Evolutionary conservation across 2,888 invertebrate species (phyloP).

Genomic region (Zhengitettix transpicula): DNA sequence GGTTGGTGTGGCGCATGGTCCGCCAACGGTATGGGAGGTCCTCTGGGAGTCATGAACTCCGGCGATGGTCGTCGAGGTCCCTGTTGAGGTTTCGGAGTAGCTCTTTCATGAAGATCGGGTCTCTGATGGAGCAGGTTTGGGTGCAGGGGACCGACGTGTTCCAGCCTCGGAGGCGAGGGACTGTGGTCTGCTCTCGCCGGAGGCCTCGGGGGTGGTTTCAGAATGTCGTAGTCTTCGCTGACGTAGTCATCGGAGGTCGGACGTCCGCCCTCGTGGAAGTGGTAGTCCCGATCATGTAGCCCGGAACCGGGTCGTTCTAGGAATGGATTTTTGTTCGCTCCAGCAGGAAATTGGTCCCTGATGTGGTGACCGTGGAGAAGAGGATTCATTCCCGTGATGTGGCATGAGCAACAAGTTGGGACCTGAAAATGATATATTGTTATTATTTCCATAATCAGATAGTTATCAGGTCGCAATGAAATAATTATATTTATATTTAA

Average conservation of each 20-base stretch:
- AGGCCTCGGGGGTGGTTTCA: not conserved
- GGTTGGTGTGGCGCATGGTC: not conserved
- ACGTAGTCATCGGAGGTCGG: not conserved
- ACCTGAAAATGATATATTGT: conserved; percentile 30
- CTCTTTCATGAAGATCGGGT: too few species aligned
- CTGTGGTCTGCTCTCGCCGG: not conserved
- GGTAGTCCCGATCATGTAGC: not conserved
- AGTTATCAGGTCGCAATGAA: too few species aligned
- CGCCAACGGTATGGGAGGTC: not conserved
- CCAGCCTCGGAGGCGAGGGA: too few species aligned
- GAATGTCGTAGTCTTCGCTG: not conserved
- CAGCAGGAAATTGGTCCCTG: not conserved
- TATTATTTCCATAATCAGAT: too few species aligned
- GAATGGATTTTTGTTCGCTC: conserved; percentile 31
- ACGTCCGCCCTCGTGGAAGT: not conserved
- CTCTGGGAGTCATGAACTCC: not conserved
- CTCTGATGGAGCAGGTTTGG: too few species aligned
- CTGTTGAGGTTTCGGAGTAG: not conserved
- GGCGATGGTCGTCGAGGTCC: not conserved
- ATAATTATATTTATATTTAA: too few species aligned
- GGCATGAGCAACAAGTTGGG: conserved; percentile 68
- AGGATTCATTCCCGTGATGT: conserved; percentile 29
- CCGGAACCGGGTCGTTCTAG: not conserved
- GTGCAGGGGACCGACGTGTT: too few species aligned
- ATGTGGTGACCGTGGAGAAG: not conserved